These are phyloP conservation scores for Andrena hattorfiana DNA, from an alignment of 2,888 invertebrate species.

Conservation along the genomic window DNA sequence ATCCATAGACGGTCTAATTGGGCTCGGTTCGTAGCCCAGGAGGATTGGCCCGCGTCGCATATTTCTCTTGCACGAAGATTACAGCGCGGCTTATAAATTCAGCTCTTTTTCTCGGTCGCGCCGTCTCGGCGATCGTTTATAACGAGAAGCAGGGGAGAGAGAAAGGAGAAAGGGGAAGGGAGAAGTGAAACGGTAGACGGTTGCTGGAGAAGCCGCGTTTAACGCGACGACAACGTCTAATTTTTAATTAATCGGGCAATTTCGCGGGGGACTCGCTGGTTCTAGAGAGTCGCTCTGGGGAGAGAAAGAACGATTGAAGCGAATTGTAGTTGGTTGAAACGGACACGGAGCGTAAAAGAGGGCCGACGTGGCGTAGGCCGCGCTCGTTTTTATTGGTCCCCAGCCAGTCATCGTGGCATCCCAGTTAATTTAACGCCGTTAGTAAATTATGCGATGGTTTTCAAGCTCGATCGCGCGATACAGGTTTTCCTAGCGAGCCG, in stretches of 20 bases:
- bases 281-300: background rate
- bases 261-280: background rate
- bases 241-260: constrained; percentile 47
- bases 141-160: background rate
- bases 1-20: constrained; percentile 66
- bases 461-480: constrained; percentile 62
- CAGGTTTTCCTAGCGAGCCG: constrained; percentile 45
- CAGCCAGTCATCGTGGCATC: constrained; percentile 67
- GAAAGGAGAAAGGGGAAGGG: background rate
- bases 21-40: constrained; percentile 52
- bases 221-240: constrained; percentile 1
- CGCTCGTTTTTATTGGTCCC: constrained; percentile 67
- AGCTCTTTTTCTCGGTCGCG: constrained; percentile 18
- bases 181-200: background rate
- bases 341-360: constrained; percentile 3
- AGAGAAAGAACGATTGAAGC: constrained; percentile 34
- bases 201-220: background rate
- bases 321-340: constrained; percentile 53
- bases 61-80: constrained; percentile 29
- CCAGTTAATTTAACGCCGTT: constrained; percentile 70
- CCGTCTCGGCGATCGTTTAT: constrained; percentile 38
- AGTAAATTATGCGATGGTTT: constrained; percentile 69
- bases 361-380: constrained; percentile 22
- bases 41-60: constrained; percentile 21
- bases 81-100: constrained; percentile 48